Evolutionary conservation across 2,797 vertebrate species (phyloP).

Genomic region (Gallinago solitaria): DNA sequence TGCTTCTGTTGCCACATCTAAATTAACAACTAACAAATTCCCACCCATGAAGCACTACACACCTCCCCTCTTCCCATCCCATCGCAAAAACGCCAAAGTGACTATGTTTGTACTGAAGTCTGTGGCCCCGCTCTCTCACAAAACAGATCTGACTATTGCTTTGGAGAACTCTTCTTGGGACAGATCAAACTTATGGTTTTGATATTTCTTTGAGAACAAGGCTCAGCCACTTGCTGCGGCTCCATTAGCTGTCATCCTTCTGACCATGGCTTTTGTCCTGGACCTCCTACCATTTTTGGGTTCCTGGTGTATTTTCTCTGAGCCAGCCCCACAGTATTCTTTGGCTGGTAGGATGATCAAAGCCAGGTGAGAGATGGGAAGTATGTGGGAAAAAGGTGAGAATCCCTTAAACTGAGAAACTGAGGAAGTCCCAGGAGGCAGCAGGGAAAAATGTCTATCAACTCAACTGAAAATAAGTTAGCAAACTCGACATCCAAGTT

Average conservation of each 20-base stretch:
- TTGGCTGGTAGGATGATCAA: neutral
- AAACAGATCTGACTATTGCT: fast-evolving
- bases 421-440: neutral
- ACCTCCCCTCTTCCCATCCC: fast-evolving
- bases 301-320: neutral
- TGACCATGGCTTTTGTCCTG: neutral
- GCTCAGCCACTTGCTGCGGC: fast-evolving
- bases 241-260: neutral
- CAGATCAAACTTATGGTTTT: neutral
- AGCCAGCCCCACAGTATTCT: neutral
- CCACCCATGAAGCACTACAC: fast-evolving
- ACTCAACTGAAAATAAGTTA: constrained; percentile 42
- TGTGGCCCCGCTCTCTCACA: neutral
- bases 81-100: neutral
- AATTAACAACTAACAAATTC: neutral
- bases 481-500: constrained; percentile 58
- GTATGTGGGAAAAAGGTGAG: neutral
- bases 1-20: neutral
- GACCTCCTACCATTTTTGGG: neutral
- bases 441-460: constrained; percentile 1
- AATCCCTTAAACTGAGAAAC: neutral
- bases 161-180: neutral
- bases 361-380: neutral
- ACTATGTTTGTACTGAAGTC: neutral
- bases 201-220: neutral